A percentile compares a stretch with the other conserved stretches of the same genome.
Conservation (phyloP, 2,797 vertebrate genomes). For the Protonibea diacanthus region DNA sequence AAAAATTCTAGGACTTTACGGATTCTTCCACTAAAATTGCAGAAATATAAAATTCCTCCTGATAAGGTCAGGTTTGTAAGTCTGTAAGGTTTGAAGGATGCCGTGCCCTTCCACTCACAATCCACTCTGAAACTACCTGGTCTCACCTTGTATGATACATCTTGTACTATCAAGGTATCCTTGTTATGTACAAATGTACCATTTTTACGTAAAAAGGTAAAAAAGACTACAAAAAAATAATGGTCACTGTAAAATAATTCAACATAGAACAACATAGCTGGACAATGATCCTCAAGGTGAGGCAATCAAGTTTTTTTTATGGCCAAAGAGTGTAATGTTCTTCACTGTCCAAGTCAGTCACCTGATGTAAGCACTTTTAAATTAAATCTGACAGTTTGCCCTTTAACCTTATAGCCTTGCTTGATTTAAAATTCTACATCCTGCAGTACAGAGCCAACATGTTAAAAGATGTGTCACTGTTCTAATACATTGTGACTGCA, state of each 20-base stretch:
- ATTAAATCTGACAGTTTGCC: slow-evolving; percentile 35
- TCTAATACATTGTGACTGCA: slow-evolving; percentile 40
- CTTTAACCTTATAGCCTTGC: slow-evolving; percentile 16
- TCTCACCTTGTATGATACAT: neutral
- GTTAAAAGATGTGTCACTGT: slow-evolving; percentile 34
- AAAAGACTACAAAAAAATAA: too few relatives aligned
- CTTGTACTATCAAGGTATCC: neutral
- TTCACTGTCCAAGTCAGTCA: neutral
- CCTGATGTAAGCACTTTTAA: slow-evolving; percentile 6
- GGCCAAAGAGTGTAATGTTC: neutral
- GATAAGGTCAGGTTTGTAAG: too few relatives aligned
- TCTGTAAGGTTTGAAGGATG: neutral
- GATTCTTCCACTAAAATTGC: neutral
- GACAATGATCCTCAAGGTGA: neutral
- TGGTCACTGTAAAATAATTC: too few relatives aligned
- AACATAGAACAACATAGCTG: neutral
- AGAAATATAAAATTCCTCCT: neutral
- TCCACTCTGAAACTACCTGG: neutral
- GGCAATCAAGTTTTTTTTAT: slow-evolving; percentile 5
- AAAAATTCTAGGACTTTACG: neutral
- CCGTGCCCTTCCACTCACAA: neutral
- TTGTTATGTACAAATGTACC: too few relatives aligned
- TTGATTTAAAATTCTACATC: slow-evolving; percentile 32
- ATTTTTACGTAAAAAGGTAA: too few relatives aligned
- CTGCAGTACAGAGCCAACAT: slow-evolving; percentile 17